A percentile compares a stretch with the other conserved stretches of the same genome.
These are phyloP conservation scores for Meteorus colon DNA, from an alignment of 2,888 invertebrate genomes.

Conservation along the genomic window DNA sequence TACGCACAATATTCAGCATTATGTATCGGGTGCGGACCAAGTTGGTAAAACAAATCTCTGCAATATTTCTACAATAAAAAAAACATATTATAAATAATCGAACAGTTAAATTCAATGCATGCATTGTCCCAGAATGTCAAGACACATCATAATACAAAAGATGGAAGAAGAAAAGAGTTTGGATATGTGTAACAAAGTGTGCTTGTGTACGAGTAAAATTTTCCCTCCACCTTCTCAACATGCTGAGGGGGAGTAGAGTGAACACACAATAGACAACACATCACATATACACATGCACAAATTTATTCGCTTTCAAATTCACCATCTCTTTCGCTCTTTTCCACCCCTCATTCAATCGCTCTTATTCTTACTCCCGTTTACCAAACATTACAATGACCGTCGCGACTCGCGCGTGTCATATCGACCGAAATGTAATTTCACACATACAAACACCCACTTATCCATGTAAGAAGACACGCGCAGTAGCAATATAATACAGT, in stretches of 20 bases:
- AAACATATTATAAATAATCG: background rate
- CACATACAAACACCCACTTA: background rate
- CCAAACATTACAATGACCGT: background rate
- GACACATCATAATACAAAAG: background rate
- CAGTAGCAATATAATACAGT: background rate
- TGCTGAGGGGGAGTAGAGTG: background rate
- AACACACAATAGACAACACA: background rate
- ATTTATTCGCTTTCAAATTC: background rate
- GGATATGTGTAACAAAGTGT: no score
- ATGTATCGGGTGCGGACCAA: slow-evolving; percentile 16
- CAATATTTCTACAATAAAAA: background rate
- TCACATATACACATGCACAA: background rate
- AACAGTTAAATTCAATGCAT: no score
- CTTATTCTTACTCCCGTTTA: background rate
- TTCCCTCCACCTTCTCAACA: background rate
- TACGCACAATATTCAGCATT: slow-evolving; percentile 6
- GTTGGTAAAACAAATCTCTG: slow-evolving; percentile 22
- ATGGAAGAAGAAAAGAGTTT: background rate
- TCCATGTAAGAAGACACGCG: background rate
- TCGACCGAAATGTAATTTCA: slow-evolving; percentile 24
- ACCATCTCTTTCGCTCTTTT: background rate
- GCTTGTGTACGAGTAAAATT: background rate
- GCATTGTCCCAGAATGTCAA: no score
- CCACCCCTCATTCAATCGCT: slow-evolving; percentile 4
- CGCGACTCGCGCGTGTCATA: slow-evolving; percentile 19